phyloP scores from a whole-genome alignment of 37 sponge, comb jelly and placozoan species.

The Hormiphora californensis region DNA sequence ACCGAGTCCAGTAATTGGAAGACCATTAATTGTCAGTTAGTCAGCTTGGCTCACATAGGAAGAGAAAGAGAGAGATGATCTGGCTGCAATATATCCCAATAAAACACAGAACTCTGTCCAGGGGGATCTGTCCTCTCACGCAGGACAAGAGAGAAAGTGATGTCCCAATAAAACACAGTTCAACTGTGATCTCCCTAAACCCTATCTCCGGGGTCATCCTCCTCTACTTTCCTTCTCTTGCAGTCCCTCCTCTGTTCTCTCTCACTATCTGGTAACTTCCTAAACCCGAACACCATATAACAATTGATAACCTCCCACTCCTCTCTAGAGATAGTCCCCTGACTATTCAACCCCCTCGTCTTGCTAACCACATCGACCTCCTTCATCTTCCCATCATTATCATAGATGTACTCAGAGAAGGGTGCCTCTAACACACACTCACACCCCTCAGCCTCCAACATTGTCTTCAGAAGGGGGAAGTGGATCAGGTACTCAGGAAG shows the following conservation, averaged over 20 bases:
- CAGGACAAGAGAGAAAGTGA: too few species aligned
- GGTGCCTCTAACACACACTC: slow-evolving; percentile 40
- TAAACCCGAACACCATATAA: slow-evolving; percentile 43
- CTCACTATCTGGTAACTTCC: slow-evolving; percentile 13
- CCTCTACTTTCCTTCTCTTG: slow-evolving; percentile 30
- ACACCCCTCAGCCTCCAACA: slow-evolving; percentile 14
- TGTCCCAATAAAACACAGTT: too few species aligned
- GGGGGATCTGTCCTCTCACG: too few species aligned
- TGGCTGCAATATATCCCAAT: too few species aligned
- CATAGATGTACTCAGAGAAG: slow-evolving; percentile 39
- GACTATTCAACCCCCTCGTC: slow-evolving; percentile 17
- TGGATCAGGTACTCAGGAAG: slow-evolving; percentile 85
- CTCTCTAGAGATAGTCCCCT: slow-evolving; percentile 72
- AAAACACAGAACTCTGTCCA: too few species aligned
- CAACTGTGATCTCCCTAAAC: too few species aligned
- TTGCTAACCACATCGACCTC: slow-evolving; percentile 4
- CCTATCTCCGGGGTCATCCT: too few species aligned
- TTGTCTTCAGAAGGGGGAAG: slow-evolving; percentile 75
- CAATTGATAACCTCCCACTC: slow-evolving; percentile 78
- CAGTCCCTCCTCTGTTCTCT: slow-evolving; percentile 31
- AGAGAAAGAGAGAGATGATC: too few species aligned
- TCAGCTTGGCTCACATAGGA: too few species aligned
- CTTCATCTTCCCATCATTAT: background rate
- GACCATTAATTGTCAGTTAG: too few species aligned
- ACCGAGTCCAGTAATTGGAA: too few species aligned